phyloP scores from a whole-genome alignment of 2,888 invertebrate genomes.

The Xanthia togata region DNA sequence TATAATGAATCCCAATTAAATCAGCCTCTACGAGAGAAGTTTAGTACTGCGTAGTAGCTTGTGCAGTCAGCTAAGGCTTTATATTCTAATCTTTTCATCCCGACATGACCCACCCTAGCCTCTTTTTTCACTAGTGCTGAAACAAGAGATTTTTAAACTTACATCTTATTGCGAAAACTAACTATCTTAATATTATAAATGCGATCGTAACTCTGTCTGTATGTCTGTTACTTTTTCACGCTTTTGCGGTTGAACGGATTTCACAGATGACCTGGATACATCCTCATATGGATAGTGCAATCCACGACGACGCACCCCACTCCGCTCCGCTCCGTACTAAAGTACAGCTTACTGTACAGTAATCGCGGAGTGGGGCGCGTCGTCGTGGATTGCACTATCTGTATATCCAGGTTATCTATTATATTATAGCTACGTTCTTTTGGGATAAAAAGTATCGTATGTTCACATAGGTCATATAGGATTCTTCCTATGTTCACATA shows the following conservation, averaged over 20 bases:
- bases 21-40: neutral
- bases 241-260: neutral
- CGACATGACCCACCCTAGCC: neutral
- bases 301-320: too few species aligned
- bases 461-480: too few species aligned
- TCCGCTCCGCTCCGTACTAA: too few species aligned
- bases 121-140: neutral
- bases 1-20: neutral
- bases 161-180: neutral
- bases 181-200: neutral
- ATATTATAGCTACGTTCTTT: too few species aligned
- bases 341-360: too few species aligned
- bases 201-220: neutral
- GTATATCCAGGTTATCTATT: too few species aligned
- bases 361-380: too few species aligned
- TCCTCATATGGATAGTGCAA: too few species aligned
- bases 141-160: neutral
- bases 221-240: neutral
- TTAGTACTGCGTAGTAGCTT: too few species aligned
- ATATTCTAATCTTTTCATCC: neutral
- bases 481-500: too few species aligned
- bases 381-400: too few species aligned
- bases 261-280: neutral
- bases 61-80: neutral
- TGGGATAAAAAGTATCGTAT: too few species aligned